These are phyloP conservation scores for Atrichornis clamosus DNA, from an alignment of 2,113 vertebrate genomes.

Conservation along the genomic window DNA sequence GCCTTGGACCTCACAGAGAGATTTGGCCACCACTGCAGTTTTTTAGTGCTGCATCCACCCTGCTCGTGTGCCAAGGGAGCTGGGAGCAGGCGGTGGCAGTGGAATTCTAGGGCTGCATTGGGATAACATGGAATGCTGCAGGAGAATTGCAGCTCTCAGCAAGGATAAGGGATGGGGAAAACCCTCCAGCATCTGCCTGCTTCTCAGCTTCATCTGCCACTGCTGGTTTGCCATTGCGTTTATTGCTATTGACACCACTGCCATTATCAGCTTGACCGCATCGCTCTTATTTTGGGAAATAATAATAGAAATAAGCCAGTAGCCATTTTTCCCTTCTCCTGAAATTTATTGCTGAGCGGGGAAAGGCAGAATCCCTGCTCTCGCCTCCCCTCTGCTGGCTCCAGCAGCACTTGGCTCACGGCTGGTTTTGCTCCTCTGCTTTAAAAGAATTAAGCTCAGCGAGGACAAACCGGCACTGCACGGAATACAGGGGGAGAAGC, in stretches of 20 bases:
- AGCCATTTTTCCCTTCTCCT: neutral
- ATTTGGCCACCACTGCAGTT: accelerated
- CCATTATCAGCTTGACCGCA: accelerated
- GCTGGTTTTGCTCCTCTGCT: neutral
- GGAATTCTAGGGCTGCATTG: accelerated
- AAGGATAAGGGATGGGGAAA: neutral
- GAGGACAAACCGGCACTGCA: accelerated
- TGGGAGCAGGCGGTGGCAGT: accelerated
- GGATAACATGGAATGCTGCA: neutral
- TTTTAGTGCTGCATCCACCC: accelerated
- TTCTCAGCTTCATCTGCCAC: accelerated
- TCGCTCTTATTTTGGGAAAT: neutral
- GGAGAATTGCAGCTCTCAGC: neutral
- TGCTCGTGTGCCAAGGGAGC: accelerated
- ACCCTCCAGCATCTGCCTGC: neutral
- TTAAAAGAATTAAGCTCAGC: accelerated
- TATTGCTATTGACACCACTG: accelerated
- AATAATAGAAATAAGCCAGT: neutral
- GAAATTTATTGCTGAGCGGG: accelerated
- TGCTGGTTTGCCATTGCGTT: accelerated
- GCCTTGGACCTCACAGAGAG: accelerated
- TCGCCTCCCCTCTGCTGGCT: conserved; percentile 59
- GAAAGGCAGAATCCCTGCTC: conserved; percentile 18
- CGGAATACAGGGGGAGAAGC: accelerated
- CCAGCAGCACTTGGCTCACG: neutral